Conservation (phyloP, 2,113 vertebrate genomes). For the Scopus umbretta region DNA sequence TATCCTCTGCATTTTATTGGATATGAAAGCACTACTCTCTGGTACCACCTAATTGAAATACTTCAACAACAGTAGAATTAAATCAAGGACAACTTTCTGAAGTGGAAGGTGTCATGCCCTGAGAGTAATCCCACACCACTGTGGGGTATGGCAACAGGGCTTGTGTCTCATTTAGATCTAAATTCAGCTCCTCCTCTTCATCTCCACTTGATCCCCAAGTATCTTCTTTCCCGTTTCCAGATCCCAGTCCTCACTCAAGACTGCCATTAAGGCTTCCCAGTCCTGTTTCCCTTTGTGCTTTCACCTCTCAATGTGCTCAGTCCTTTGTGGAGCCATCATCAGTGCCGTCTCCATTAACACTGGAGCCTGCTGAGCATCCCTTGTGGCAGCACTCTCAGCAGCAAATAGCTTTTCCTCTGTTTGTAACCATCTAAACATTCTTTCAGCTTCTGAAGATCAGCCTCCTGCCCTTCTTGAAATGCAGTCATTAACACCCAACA, state of each 20-base stretch:
- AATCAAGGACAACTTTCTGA: background rate
- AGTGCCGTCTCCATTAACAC: background rate
- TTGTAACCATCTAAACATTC: background rate
- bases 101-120: background rate
- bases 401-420: background rate
- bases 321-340: background rate
- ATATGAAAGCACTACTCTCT: background rate
- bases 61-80: background rate
- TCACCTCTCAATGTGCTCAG: background rate
- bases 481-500: background rate
- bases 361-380: background rate
- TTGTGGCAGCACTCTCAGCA: background rate
- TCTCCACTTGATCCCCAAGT: background rate
- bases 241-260: background rate
- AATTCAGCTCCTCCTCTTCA: background rate
- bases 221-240: background rate
- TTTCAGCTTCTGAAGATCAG: background rate
- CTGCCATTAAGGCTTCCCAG: background rate
- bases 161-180: background rate
- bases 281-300: background rate
- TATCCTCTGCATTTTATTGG: background rate
- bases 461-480: background rate
- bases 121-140: rapidly evolving
- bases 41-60: background rate
- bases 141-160: rapidly evolving